Conservation (phyloP, 2,113 vertebrate genomes). For the Aegithalos caudatus region DNA sequence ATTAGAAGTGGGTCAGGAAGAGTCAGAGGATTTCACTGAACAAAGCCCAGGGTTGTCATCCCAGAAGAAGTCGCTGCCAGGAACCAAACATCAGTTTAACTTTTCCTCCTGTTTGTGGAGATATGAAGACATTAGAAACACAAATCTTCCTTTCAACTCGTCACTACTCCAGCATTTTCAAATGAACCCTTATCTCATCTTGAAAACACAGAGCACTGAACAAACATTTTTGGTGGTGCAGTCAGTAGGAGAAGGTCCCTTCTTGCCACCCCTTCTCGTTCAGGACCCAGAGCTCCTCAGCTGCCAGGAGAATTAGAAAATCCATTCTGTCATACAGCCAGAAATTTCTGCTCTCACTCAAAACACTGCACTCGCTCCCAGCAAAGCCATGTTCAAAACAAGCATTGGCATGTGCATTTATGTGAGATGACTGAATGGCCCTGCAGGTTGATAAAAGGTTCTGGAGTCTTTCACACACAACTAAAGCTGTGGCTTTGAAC, state of each 20-base stretch:
- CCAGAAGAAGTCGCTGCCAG: background rate
- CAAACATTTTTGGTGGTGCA: background rate
- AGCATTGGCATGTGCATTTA: background rate
- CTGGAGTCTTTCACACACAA: constrained; percentile 31
- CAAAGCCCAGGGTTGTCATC: background rate
- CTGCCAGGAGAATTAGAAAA: background rate
- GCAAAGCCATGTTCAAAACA: background rate
- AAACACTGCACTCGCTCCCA: background rate
- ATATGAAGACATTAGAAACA: background rate
- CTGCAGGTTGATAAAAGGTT: constrained; percentile 33
- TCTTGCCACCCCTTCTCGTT: background rate
- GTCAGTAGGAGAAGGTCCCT: background rate
- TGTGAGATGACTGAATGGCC: constrained; percentile 2
- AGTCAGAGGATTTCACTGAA: background rate
- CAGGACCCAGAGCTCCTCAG: background rate
- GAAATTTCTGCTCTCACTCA: background rate
- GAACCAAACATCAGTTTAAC: background rate
- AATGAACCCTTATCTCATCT: background rate
- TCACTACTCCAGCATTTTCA: background rate
- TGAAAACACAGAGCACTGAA: fast-evolving
- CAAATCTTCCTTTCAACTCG: background rate
- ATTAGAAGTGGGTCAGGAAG: background rate
- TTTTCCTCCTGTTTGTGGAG: background rate
- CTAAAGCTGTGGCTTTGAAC: background rate
- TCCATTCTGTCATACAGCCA: background rate